These are phyloP conservation scores for Echeneis naucrates DNA, from an alignment of 2,797 vertebrate species.

Conservation along the genomic window DNA sequence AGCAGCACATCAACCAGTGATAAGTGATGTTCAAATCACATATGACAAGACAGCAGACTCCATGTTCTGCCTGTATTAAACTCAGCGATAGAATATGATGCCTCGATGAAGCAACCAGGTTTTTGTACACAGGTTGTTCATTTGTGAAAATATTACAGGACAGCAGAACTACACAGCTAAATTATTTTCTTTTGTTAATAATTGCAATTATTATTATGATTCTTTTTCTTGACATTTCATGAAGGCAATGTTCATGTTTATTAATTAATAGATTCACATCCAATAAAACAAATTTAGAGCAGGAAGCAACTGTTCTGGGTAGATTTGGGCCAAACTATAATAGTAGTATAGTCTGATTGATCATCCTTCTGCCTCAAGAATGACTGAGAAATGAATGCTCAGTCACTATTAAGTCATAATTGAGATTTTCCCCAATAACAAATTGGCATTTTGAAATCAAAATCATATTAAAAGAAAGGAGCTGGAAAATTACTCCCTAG, in stretches of 20 bases:
- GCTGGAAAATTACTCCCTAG: slow-evolving; percentile 6
- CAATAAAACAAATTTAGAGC: slow-evolving; percentile 24
- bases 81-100: slow-evolving; percentile 25
- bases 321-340: slow-evolving; percentile 4
- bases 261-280: neutral
- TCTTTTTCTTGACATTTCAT: slow-evolving; percentile 31
- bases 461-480: slow-evolving; percentile 20
- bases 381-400: slow-evolving; percentile 10
- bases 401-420: neutral
- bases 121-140: slow-evolving; percentile 22
- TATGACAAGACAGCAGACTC: slow-evolving; percentile 28
- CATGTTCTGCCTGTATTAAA: slow-evolving; percentile 21
- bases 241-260: neutral
- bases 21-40: slow-evolving; percentile 30
- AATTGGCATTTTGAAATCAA: slow-evolving; percentile 45
- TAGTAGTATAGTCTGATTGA: no score
- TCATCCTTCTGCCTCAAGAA: slow-evolving; percentile 6
- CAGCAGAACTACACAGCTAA: slow-evolving; percentile 18
- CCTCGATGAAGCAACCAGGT: slow-evolving; percentile 26
- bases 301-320: slow-evolving; percentile 4
- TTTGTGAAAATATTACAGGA: neutral
- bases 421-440: slow-evolving; percentile 9
- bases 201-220: slow-evolving; percentile 11
- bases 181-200: slow-evolving; percentile 7
- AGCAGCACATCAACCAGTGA: slow-evolving; percentile 35